Evolutionary conservation across 2,888 invertebrate genomes (phyloP), one percentile per base, ranked within the genome.

Genomic region (Chrysolina americana): DNA sequence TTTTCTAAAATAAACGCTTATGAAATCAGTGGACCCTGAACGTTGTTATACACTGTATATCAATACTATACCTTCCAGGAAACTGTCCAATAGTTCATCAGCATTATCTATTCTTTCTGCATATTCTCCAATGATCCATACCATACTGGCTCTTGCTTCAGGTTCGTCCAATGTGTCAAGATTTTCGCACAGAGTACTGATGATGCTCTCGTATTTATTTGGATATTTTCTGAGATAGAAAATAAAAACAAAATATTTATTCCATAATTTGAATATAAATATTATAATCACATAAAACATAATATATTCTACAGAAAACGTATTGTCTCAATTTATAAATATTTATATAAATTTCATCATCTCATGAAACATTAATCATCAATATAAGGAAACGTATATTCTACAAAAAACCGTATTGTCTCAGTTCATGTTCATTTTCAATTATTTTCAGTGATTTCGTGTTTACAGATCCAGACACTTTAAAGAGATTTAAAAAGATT

Each of bases 61-160:
- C 2, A 56, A 28, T 47, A 15, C 15, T 28, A 28, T 76, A 77
- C 82, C 99, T 89, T 99, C 99, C 9, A 99, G 90, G 90, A 99
- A 99, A 77, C 98, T 98, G 87, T 99, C 99, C 21, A 99, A 90
- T 41, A 99, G 90, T 85, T 99, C 99, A 85, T 99, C 99, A 0
- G 99, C 99, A 87, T 99, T 99, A 89, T 99, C 99, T 81, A 99
- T 99, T 80, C 99, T 93, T 87, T 99, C 99, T 0, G 99, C 99
- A 88, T 99, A 99, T 89, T 99, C 99, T 21, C 98, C 99, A 78
- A 95, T 95, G 71, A 95, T 95, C 95, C 95, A 95, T 17, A 95
- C 99, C 99, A 99, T 99, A 9, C 98, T 98, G 5, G 99, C 99
- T 81, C 99, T 91, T 0, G 99, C 99, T 87, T 99, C 99, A 0